These are phyloP conservation scores for Notiomystis cincta DNA, from an alignment of 2,113 vertebrate genomes.

Conservation along the genomic window DNA sequence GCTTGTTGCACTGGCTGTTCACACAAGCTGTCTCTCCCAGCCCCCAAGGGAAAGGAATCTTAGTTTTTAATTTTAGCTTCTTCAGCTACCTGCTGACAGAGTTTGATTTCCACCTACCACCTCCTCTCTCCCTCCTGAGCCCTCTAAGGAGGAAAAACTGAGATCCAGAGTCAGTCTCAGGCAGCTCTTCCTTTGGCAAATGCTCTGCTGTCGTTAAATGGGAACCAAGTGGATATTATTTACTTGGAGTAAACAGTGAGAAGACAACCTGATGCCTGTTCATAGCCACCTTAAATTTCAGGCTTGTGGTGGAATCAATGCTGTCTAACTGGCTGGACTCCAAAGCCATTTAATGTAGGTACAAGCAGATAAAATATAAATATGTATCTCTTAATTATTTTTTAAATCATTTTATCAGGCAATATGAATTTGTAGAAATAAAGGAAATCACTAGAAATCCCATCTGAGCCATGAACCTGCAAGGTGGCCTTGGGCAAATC, in stretches of 20 bases:
- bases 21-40: constrained; percentile 6
- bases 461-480: background rate
- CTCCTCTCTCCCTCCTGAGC: background rate
- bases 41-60: background rate
- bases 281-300: background rate
- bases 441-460: background rate
- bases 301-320: background rate
- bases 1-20: background rate
- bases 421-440: background rate
- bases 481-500: background rate
- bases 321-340: background rate
- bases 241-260: background rate
- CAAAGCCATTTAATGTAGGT: background rate
- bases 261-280: background rate
- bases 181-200: background rate
- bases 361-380: background rate
- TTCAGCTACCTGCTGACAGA: constrained; percentile 51
- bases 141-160: background rate
- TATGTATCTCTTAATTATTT: background rate
- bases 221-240: background rate
- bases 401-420: rapidly evolving
- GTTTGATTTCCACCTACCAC: constrained; percentile 17
- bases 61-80: constrained; percentile 44
- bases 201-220: background rate
- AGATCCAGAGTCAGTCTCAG: background rate